Evolutionary conservation across 2,888 invertebrate species (phyloP).

Genomic region (Choristoneura rosaceana): DNA sequence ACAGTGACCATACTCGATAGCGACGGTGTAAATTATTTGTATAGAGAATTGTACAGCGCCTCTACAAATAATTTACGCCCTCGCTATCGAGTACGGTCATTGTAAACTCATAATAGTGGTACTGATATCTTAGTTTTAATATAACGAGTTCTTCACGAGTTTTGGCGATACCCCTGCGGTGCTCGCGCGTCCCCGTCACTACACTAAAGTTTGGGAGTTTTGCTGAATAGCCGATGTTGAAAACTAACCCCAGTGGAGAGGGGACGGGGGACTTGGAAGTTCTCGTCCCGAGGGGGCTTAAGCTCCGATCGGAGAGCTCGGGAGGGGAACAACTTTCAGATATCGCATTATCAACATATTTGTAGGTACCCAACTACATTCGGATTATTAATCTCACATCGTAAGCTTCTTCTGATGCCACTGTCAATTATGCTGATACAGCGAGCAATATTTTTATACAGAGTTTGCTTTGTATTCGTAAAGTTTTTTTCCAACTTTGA

Average conservation of each 20-base stretch:
- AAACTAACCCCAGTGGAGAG: slow-evolving; percentile 35
- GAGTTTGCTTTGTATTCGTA: background rate
- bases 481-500: no score
- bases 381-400: slow-evolving; percentile 4
- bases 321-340: slow-evolving; percentile 34
- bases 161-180: background rate
- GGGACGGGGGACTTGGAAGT: slow-evolving; percentile 18
- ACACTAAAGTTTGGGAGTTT: slow-evolving; percentile 36
- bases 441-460: background rate
- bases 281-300: slow-evolving; percentile 32
- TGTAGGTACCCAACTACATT: slow-evolving; percentile 5
- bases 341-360: slow-evolving; percentile 30
- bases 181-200: slow-evolving; percentile 2
- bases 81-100: no score
- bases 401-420: slow-evolving; percentile 9
- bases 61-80: no score
- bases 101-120: no score
- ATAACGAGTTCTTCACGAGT: no score
- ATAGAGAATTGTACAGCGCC: no score
- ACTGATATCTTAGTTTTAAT: no score
- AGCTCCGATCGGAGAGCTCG: slow-evolving; percentile 18
- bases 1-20: no score
- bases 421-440: background rate
- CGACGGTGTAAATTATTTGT: no score
- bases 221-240: slow-evolving; percentile 32